A percentile compares a stretch with the other conserved stretches of the same genome.
Conservation (phyloP, 1,140 invertebrate genomes). For the Homarus americanus region DNA sequence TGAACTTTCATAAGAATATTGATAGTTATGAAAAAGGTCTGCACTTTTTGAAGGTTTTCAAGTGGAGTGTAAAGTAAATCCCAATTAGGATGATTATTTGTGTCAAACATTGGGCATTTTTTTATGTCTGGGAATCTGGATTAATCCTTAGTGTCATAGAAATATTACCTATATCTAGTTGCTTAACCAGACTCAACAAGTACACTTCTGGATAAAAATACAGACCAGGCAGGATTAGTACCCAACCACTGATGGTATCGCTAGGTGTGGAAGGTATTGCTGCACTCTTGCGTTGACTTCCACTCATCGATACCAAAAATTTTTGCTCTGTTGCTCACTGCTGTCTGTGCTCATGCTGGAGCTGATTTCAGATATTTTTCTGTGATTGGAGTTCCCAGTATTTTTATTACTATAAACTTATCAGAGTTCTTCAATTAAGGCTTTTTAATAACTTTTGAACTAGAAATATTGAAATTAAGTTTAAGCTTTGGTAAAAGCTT, state of each 20-base stretch:
- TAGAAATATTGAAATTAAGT: background rate
- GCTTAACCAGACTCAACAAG: no score
- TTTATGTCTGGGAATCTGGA: no score
- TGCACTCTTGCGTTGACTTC: conserved; percentile 62
- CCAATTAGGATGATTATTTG: no score
- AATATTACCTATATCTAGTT: no score
- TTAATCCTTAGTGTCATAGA: no score
- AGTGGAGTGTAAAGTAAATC: no score
- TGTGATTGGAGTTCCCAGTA: background rate
- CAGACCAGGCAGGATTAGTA: background rate
- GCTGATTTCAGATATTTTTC: background rate
- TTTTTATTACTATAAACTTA: background rate
- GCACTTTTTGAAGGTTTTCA: background rate
- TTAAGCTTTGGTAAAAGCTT: background rate
- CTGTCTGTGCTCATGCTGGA: conserved; percentile 48
- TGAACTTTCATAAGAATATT: background rate
- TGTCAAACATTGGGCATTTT: no score
- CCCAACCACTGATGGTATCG: conserved; percentile 15
- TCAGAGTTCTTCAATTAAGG: background rate
- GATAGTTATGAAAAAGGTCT: no score
- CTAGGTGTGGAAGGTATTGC: conserved; percentile 48
- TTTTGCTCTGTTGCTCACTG: conserved; percentile 56
- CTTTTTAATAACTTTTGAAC: background rate
- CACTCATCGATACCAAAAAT: conserved; percentile 67
- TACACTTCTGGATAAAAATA: no score